Percentiles rank a stretch among this genome's conserved stretches.
These are phyloP conservation scores for Hydraecia micacea DNA, from an alignment of 2,888 invertebrate species.

Conservation along the genomic window DNA sequence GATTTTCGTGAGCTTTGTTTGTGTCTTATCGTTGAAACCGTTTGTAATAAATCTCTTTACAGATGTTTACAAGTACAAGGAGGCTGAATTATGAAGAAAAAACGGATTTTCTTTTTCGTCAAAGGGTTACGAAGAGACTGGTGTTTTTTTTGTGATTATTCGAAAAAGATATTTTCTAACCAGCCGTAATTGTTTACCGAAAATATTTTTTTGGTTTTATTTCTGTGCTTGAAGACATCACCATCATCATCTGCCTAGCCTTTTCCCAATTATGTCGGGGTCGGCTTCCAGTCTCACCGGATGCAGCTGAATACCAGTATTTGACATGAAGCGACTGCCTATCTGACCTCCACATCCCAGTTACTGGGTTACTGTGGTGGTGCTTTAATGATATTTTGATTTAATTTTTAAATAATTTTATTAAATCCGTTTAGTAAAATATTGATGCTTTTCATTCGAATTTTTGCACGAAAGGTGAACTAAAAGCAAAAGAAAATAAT, in stretches of 20 bases:
- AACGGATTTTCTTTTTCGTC: slow-evolving; percentile 32
- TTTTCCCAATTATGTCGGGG: background rate
- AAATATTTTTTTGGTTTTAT: background rate
- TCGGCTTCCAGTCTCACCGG: too few species aligned
- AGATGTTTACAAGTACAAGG: slow-evolving; percentile 48
- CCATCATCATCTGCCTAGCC: too few species aligned
- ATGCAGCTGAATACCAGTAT: too few species aligned
- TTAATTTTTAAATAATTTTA: background rate
- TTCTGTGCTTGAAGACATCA: too few species aligned
- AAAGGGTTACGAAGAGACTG: slow-evolving; percentile 26
- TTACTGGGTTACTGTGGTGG: too few species aligned
- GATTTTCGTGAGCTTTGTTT: slow-evolving; percentile 80
- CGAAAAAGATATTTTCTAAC: background rate
- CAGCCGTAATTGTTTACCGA: background rate
- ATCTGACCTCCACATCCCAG: too few species aligned
- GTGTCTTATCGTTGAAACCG: slow-evolving; percentile 65
- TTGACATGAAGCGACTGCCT: too few species aligned
- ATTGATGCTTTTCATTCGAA: background rate
- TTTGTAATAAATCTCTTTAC: slow-evolving; percentile 64
- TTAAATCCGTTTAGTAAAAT: background rate
- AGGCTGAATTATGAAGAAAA: slow-evolving; percentile 43
- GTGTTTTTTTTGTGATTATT: slow-evolving; percentile 7
- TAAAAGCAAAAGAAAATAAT: slow-evolving; percentile 6
- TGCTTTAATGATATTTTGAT: too few species aligned
- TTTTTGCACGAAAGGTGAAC: background rate